Evolutionary conservation across 1,140 invertebrate species (phyloP), one percentile per base, ranked within the genome.

Genomic region (Eriosoma lanigerum): DNA sequence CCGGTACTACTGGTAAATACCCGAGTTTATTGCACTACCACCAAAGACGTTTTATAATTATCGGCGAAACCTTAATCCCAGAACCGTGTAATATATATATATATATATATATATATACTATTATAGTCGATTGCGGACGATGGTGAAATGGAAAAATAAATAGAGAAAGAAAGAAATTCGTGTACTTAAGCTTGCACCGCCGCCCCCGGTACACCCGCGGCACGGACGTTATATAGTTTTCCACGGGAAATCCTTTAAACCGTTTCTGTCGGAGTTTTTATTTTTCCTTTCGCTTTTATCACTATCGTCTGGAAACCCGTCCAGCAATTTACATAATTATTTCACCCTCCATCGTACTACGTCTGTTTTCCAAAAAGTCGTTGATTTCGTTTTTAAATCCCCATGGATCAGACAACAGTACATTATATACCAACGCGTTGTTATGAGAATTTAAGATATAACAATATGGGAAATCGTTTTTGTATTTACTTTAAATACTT

Each of bases 271-370:
- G 17, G 9, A 15, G 29, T 21, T 44, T 21, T 46, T 66, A 19
- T 44, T 44, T 38, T 38, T 8, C 62, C 26, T 5, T 26, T 64
- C 6, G 46, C 24, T 48, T 48, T 70, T 70, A 26, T 24, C 64
- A 17, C 21, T 24, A 50, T 19, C 13, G 13, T 29, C 21, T 26
- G 44, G 44, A 70, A 70, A 70, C 24, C 21, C 66, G 44, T 70
- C 66, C 46, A 21, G 46, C 38, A 70, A 70, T 70, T 70, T 70
- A 48, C 66, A 70, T 70, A 70, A 70, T 70, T 70, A 48, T 70
- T 48, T 8, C 17, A 1, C 24, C 13, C 1, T 38, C 29, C 19
- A 32, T 9, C 56, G 12, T 12, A 3, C 21, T 1, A 21, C 29
- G 26, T 62, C 24, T 19, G 26, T 32, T 62, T 62, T 62, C 56